Evolutionary conservation across 2,113 vertebrate species (phyloP).

Genomic region (Vidua chalybeata): DNA sequence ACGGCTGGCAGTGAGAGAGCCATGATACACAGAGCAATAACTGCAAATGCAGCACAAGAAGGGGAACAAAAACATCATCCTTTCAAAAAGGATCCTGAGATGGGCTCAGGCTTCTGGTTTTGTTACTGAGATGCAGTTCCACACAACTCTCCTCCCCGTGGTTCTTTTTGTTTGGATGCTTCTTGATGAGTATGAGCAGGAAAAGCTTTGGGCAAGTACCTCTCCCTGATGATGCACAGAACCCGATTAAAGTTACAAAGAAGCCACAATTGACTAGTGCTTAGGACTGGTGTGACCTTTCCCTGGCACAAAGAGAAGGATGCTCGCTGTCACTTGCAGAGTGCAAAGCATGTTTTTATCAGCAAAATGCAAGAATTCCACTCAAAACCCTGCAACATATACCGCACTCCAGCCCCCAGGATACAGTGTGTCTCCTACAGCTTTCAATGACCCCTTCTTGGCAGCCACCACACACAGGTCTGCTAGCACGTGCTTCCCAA

Average conservation of each 20-base stretch:
- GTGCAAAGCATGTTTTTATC: not conserved
- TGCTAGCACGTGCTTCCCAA: not conserved
- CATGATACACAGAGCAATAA: not conserved
- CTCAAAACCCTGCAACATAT: fast-evolving
- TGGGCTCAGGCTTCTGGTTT: not conserved
- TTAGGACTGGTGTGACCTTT: not conserved
- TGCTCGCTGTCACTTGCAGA: not conserved
- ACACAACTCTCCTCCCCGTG: not conserved
- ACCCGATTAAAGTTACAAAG: fast-evolving
- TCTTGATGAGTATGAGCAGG: not conserved
- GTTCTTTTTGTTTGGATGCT: not conserved
- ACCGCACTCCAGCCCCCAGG: not conserved
- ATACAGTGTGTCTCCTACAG: not conserved
- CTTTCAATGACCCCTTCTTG: fast-evolving
- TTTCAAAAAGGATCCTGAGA: not conserved
- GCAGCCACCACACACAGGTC: fast-evolving
- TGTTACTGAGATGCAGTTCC: not conserved
- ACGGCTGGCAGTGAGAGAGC: not conserved
- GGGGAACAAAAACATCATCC: not conserved
- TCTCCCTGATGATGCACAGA: not conserved
- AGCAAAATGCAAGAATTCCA: not conserved
- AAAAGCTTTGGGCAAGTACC: not conserved
- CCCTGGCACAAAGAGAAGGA: not conserved
- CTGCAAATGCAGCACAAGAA: not conserved
- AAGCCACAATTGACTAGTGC: fast-evolving